These are phyloP conservation scores for Corydoras maculifer DNA, from an alignment of 2,113 vertebrate genomes.

Conservation along the genomic window DNA sequence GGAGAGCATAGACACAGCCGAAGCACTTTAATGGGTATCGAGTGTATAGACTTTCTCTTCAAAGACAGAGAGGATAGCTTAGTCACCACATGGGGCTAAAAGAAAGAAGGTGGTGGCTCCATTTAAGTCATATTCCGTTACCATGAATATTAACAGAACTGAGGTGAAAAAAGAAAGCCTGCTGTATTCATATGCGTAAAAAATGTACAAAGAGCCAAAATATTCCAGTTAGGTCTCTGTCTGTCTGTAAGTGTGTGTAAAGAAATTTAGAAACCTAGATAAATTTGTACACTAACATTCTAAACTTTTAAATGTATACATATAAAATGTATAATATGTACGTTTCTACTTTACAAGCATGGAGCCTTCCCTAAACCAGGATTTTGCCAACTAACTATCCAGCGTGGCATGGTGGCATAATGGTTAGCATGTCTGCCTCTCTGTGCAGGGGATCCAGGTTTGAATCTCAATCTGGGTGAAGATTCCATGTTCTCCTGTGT, in stretches of 20 bases:
- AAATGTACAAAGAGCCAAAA: neutral
- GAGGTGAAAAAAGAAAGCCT: slow-evolving; percentile 2
- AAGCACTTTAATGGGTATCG: neutral
- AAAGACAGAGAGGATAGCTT: slow-evolving; percentile 14
- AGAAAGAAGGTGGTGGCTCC: slow-evolving; percentile 4
- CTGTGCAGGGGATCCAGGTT: too few relatives aligned
- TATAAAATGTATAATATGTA: too few relatives aligned
- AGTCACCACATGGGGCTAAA: slow-evolving; percentile 20
- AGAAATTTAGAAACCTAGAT: too few relatives aligned
- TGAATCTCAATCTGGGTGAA: too few relatives aligned
- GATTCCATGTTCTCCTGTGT: too few relatives aligned
- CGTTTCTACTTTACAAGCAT: too few relatives aligned
- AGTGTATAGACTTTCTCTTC: slow-evolving; percentile 30
- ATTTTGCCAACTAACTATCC: too few relatives aligned
- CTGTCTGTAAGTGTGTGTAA: neutral
- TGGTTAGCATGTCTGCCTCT: too few relatives aligned
- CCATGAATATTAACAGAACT: slow-evolving; percentile 35
- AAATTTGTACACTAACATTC: too few relatives aligned
- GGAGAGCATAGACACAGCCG: slow-evolving; percentile 4
- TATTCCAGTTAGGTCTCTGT: neutral
- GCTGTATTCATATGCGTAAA: slow-evolving; percentile 1
- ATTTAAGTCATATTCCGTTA: slow-evolving; percentile 31
- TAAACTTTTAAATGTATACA: too few relatives aligned
- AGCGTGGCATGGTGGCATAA: too few relatives aligned
- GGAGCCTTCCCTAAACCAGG: too few relatives aligned